Evolutionary conservation across 2,888 invertebrate genomes (phyloP), one percentile per base, ranked within the genome.

Genomic region (Chymomyza procnemis): DNA sequence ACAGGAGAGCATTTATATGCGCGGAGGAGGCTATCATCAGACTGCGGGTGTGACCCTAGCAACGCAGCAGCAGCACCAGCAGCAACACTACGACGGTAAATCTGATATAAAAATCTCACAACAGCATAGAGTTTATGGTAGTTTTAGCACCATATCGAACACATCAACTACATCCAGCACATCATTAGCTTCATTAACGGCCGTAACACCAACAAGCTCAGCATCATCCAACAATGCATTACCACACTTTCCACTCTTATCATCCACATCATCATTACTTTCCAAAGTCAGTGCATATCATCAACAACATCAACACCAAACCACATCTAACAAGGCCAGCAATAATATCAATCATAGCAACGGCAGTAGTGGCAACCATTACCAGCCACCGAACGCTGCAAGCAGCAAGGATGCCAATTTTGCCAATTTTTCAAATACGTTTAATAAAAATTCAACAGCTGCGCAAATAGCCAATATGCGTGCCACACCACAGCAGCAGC

Each of bases 11-110:
- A 87, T 74, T 67, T 89, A 73, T 67, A 79, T 80, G 80, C 75
- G 6, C 76, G 76, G 21, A 73, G 69, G 8, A 77, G 78, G 30
- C 75, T 26, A 26, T 26, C 26, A 26, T 26, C 26, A 26, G 26
- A 26, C 26, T 1, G 26, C 26, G 4, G 26, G 34, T 12, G 34
- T 41, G 3, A 41, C 34, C 34, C 34, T 41, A 73, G 19, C 79
- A 1, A 8, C 18, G 66, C 76, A 54, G 67, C 88, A 85, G 59
- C 79, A 75, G 73, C 83, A 80, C 62, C 88, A 87, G 85, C 89
- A 89, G 89, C 90, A 89, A 88, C 78, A 88, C 81, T 88, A 86
- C 81, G 91, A 91, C 87, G 91, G 91, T 91, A 91, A 91, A 90
- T 90, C 86, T 79, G 89, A 87, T 74, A 78, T 77, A 69, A 87